Conservation (phyloP, 2,888 invertebrate species). For the Morpho helenor region DNA sequence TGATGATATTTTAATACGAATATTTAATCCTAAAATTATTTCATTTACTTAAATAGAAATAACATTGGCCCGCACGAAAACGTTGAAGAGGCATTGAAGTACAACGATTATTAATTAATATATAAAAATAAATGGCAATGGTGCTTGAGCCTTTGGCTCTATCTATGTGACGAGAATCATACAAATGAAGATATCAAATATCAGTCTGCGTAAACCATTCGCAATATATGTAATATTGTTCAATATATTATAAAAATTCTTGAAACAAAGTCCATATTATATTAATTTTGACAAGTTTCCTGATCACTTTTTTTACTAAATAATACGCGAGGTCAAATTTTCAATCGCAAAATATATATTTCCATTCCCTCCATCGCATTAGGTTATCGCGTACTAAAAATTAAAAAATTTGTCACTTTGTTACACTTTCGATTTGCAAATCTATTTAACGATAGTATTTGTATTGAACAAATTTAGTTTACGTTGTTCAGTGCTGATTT, state of each 20-base stretch:
- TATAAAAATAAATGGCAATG: slow-evolving; percentile 9
- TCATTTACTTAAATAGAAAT: slow-evolving; percentile 29
- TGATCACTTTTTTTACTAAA: slow-evolving; percentile 18
- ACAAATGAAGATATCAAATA: not conserved
- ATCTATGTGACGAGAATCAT: not conserved
- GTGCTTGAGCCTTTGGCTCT: slow-evolving; percentile 3
- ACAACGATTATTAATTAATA: slow-evolving; percentile 8
- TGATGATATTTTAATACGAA: slow-evolving; percentile 15
- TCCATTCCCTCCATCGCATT: slow-evolving; percentile 3
- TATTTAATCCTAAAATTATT: slow-evolving; percentile 18
- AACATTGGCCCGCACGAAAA: slow-evolving; percentile 37
- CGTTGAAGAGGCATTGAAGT: slow-evolving; percentile 26
- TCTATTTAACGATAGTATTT: not conserved
- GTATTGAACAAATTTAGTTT: slow-evolving; percentile 1
- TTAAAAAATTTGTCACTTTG: slow-evolving; percentile 1
- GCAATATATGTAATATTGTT: not conserved
- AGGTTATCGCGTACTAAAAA: not conserved
- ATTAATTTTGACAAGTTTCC: not conserved
- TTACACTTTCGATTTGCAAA: slow-evolving; percentile 2
- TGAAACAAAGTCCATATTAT: too few relatives aligned
- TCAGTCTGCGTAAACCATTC: slow-evolving; percentile 1
- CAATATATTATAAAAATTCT: not conserved
- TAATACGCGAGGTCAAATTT: slow-evolving; percentile 48
- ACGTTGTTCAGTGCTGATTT: not conserved
- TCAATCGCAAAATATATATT: slow-evolving; percentile 32